Evolutionary conservation across 2,888 invertebrate genomes (phyloP).

Genomic region (Hofmannophila pseudospretella): DNA sequence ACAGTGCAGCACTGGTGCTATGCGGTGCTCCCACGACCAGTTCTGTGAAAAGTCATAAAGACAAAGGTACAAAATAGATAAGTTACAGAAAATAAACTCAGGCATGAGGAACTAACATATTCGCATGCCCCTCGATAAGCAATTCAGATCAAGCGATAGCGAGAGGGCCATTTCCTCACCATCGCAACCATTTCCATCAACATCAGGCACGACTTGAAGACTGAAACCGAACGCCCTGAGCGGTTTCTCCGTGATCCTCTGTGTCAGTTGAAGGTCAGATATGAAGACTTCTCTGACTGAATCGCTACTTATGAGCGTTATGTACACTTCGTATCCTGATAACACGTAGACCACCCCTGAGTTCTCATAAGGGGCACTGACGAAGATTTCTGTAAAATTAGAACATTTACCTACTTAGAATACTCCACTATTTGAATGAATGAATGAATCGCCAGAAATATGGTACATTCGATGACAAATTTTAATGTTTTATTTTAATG

Average conservation of each 20-base stretch:
- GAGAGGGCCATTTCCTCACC: too few relatives aligned
- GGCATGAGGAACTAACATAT: too few relatives aligned
- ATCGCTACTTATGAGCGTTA: constrained; percentile 12
- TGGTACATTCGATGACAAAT: too few relatives aligned
- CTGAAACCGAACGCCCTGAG: constrained; percentile 41
- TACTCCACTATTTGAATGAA: too few relatives aligned
- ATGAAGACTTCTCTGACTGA: constrained; percentile 17
- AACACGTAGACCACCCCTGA: constrained; percentile 49
- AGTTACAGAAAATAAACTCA: too few relatives aligned
- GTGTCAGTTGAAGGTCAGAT: constrained; percentile 23
- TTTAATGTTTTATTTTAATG: too few relatives aligned
- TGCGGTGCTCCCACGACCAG: constrained; percentile 45
- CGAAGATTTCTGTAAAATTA: constrained; percentile 54
- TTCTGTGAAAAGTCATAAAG: too few relatives aligned
- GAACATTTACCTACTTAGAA: too few relatives aligned
- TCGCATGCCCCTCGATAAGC: too few relatives aligned
- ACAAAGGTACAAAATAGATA: too few relatives aligned
- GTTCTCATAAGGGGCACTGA: constrained; percentile 54
- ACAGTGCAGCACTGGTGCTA: constrained; percentile 28
- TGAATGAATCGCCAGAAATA: too few relatives aligned
- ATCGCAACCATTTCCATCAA: constrained; percentile 40
- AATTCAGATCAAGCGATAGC: too few relatives aligned
- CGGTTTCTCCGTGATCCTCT: constrained; percentile 27
- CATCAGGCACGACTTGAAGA: constrained; percentile 37
- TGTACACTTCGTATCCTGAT: constrained; percentile 39